Conservation (phyloP, 2,113 vertebrate genomes). For the Eudyptes chrysolophus region DNA sequence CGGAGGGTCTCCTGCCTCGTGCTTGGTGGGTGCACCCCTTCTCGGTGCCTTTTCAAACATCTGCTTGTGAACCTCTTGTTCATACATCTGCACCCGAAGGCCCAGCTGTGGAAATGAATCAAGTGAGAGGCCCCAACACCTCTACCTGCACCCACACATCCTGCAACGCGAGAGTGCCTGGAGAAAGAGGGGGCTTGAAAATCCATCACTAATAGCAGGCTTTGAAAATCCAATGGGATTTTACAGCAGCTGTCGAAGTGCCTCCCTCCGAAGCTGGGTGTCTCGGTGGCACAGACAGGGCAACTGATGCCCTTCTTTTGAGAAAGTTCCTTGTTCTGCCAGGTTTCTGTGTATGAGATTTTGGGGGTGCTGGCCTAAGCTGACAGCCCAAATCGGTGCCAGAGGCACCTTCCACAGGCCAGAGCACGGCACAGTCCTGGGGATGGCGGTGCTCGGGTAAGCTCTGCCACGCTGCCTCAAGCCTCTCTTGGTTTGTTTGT, state of each 20-base stretch:
- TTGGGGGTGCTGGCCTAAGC: neutral
- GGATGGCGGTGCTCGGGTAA: fast-evolving
- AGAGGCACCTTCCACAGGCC: neutral
- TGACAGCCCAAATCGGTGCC: neutral
- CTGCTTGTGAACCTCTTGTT: neutral
- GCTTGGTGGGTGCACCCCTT: fast-evolving
- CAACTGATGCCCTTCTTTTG: neutral
- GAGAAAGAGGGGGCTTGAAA: neutral
- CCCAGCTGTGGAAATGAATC: neutral
- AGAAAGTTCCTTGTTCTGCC: neutral
- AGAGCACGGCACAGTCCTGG: neutral
- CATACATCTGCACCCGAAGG: fast-evolving
- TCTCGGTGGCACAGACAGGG: fast-evolving
- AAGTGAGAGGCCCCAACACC: neutral
- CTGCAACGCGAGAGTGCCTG: fast-evolving
- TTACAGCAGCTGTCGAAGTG: neutral
- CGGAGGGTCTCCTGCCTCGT: neutral
- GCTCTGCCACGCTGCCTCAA: neutral
- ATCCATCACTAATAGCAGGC: fast-evolving
- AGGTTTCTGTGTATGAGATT: neutral
- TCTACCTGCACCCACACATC: neutral
- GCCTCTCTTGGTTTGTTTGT: neutral
- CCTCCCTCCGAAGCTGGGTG: neutral
- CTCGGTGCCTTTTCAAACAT: neutral
- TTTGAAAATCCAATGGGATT: neutral